phyloP scores from a whole-genome alignment of 2,113 vertebrate species.

The Epinephelus fuscoguttatus region DNA sequence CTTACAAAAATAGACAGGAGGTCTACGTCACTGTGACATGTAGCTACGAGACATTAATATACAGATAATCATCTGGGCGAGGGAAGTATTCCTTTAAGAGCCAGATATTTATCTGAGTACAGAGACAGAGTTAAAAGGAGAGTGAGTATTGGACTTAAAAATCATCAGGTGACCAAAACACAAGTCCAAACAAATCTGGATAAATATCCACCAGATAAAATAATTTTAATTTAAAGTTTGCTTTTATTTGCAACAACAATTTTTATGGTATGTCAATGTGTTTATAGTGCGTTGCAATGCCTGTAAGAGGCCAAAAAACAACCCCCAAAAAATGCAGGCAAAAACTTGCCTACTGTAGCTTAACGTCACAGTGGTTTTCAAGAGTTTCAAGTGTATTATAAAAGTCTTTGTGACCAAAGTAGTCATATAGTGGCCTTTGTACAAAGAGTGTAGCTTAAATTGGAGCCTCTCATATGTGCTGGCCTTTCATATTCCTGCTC shows the following conservation, averaged over 20 bases:
- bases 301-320: background rate
- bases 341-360: constrained; percentile 18
- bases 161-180: background rate
- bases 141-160: background rate
- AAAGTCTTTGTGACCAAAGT: constrained; percentile 48
- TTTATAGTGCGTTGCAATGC: no score
- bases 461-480: constrained; percentile 32
- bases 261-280: no score
- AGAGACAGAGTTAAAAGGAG: background rate
- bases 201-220: background rate
- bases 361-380: constrained; percentile 27
- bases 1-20: no score
- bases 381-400: constrained; percentile 27
- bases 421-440: constrained; percentile 18
- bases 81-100: background rate
- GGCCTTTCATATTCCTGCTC: constrained; percentile 54
- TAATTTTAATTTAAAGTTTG: background rate
- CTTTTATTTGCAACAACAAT: background rate
- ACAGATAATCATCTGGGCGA: no score
- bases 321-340: background rate
- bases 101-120: background rate
- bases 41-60: no score
- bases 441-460: constrained; percentile 58
- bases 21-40: no score
- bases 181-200: background rate